These are phyloP conservation scores for Folsomia manolachei DNA, from an alignment of 2,888 invertebrate genomes.

Conservation along the genomic window DNA sequence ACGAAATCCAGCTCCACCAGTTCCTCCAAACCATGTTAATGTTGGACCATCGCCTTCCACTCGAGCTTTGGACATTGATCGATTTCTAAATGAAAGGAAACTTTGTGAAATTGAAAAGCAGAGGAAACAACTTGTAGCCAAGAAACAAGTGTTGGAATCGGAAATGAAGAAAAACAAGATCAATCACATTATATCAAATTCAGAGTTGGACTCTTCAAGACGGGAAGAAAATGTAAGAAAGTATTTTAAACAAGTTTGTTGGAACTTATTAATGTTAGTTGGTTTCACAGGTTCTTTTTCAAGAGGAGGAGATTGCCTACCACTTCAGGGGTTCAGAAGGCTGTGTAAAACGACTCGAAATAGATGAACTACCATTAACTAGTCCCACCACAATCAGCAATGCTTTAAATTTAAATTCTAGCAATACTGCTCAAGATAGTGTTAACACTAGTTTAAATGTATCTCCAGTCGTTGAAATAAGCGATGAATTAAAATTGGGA, in stretches of 20 bases:
- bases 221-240: not conserved
- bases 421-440: too few relatives aligned
- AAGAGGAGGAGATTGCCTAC: not conserved
- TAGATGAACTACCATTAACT: too few relatives aligned
- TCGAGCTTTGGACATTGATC: too few relatives aligned
- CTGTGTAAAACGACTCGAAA: not conserved
- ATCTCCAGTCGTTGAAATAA: too few relatives aligned
- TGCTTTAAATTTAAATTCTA: too few relatives aligned
- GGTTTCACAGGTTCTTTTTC: not conserved
- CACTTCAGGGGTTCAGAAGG: not conserved
- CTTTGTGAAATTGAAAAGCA: not conserved
- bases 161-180: not conserved
- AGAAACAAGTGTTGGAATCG: not conserved
- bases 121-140: not conserved
- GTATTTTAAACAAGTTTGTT: not conserved
- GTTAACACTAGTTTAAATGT: too few relatives aligned
- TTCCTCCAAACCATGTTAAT: too few relatives aligned
- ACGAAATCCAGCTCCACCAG: too few relatives aligned
- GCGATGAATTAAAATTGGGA: too few relatives aligned
- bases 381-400: too few relatives aligned
- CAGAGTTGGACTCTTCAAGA: too few relatives aligned
- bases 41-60: not conserved
- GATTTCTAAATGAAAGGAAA: not conserved
- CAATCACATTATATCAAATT: too few relatives aligned
- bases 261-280: not conserved